These are phyloP conservation scores for Hypothenemus hampei DNA, from an alignment of 1,140 invertebrate genomes.

Conservation along the genomic window DNA sequence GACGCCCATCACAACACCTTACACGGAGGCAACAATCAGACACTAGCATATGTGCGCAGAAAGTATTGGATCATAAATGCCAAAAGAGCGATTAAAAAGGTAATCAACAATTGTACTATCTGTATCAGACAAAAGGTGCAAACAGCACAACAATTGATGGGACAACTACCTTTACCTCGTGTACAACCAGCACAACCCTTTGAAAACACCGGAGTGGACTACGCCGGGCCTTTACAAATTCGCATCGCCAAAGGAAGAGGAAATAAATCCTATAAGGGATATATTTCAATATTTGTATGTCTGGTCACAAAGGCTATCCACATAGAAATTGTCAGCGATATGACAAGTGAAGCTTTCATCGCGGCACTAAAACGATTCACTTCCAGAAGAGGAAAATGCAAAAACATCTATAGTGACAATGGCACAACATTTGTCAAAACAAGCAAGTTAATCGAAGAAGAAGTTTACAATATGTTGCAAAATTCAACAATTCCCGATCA, in stretches of 20 bases:
- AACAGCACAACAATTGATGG: no score
- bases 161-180: no score
- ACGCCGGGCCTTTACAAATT: no score
- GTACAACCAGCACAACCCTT: conserved; percentile 41
- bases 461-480: not conserved
- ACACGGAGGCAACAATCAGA: not conserved
- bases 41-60: no score
- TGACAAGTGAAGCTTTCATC: conserved; percentile 11
- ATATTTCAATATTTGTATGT: no score
- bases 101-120: conserved; percentile 25
- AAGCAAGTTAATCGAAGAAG: not conserved
- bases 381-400: conserved; percentile 31
- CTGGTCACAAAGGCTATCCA: no score
- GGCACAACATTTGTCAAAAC: conserved; percentile 14
- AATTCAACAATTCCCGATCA: not conserved
- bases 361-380: conserved; percentile 37
- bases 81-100: no score
- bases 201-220: conserved; percentile 13
- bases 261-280: conserved; percentile 8
- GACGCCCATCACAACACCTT: no score
- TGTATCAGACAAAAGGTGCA: no score
- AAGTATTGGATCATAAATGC: no score
- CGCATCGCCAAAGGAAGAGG: no score
- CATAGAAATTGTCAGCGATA: conserved; percentile 14
- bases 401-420: conserved; percentile 32